These are phyloP conservation scores for Nebria brevicollis DNA, from an alignment of 2,888 invertebrate genomes.

Conservation along the genomic window DNA sequence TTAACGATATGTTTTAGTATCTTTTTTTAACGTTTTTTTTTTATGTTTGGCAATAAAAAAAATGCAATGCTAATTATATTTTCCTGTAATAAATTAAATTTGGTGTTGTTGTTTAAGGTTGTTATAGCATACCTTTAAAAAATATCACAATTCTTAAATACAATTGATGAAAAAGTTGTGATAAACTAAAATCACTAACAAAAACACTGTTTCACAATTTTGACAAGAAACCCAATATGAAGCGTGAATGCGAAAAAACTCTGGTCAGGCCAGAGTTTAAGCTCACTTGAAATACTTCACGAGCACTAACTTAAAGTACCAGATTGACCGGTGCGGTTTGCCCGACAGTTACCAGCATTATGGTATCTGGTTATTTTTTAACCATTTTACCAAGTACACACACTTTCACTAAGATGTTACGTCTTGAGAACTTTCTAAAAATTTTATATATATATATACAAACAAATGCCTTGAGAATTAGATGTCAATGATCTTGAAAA, in stretches of 20 bases:
- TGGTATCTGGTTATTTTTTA: background rate
- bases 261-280: slow-evolving; percentile 14
- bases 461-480: background rate
- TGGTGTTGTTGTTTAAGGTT: too few relatives aligned
- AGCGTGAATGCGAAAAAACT: slow-evolving; percentile 20
- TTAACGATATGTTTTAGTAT: too few relatives aligned
- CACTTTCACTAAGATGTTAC: slow-evolving; percentile 36
- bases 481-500: slow-evolving; percentile 44
- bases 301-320: background rate
- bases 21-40: too few relatives aligned
- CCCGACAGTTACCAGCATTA: background rate
- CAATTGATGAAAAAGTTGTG: too few relatives aligned
- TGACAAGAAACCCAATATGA: slow-evolving; percentile 10
- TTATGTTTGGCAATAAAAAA: too few relatives aligned
- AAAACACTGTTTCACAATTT: background rate
- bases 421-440: slow-evolving; percentile 41
- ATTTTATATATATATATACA: slow-evolving; percentile 4
- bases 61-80: too few relatives aligned
- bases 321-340: background rate
- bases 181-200: background rate
- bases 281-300: slow-evolving; percentile 3
- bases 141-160: too few relatives aligned
- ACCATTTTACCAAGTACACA: background rate
- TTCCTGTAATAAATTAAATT: too few relatives aligned
- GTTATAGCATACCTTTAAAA: too few relatives aligned